These are phyloP conservation scores for Octopus bimaculoides DNA, from an alignment of 1,140 invertebrate species.

Conservation along the genomic window DNA sequence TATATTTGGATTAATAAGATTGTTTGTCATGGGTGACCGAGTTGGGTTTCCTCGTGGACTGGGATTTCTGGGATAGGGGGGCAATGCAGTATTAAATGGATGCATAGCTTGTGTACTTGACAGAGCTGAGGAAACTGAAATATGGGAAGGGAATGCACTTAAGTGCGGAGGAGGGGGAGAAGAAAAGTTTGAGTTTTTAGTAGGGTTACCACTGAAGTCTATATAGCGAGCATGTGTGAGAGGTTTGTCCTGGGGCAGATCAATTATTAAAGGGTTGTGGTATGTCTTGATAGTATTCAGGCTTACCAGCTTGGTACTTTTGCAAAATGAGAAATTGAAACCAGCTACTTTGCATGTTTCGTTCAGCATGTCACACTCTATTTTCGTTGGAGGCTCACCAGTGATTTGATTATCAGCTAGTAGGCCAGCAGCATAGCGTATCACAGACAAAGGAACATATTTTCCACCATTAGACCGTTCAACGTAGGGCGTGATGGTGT, in stretches of 20 bases:
- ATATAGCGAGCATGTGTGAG: slow-evolving; percentile 50
- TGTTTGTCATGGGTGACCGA: slow-evolving; percentile 7
- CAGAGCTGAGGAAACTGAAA: background rate
- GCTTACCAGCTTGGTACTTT: slow-evolving; percentile 45
- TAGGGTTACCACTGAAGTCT: slow-evolving; percentile 28
- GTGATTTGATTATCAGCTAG: slow-evolving; percentile 32
- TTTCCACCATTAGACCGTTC: slow-evolving; percentile 65
- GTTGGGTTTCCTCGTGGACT: background rate
- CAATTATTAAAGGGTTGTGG: slow-evolving; percentile 30
- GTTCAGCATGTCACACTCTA: slow-evolving; percentile 48
- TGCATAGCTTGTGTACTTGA: slow-evolving; percentile 12
- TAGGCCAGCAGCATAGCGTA: slow-evolving; percentile 50
- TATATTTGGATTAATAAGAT: background rate
- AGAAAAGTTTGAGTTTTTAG: slow-evolving; percentile 6
- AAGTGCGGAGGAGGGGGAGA: background rate
- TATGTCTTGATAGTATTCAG: slow-evolving; percentile 34
- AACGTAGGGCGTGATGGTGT: slow-evolving; percentile 90
- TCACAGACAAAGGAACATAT: slow-evolving; percentile 82
- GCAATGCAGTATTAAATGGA: slow-evolving; percentile 2
- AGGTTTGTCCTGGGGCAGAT: slow-evolving; percentile 49
- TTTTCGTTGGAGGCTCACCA: slow-evolving; percentile 34
- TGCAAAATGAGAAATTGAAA: slow-evolving; percentile 48
- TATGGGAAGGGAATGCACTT: background rate
- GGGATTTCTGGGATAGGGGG: slow-evolving; percentile 3
- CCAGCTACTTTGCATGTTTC: slow-evolving; percentile 48